A percentile compares a stretch with the other conserved stretches of the same genome.
Conservation (phyloP, 2,888 invertebrate species). For the Tupiocoris notatus region DNA sequence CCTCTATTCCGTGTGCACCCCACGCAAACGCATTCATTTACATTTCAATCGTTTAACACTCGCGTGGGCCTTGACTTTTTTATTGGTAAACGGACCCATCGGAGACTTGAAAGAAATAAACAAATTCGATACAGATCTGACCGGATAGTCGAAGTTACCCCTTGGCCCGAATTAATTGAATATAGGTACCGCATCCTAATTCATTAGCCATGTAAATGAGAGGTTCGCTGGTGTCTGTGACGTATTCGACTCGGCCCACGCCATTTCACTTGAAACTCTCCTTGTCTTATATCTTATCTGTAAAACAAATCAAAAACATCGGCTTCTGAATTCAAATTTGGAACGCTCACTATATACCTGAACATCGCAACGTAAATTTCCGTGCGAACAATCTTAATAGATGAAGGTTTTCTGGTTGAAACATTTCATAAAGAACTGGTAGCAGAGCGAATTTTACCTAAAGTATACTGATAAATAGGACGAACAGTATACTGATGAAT, state of each 20-base stretch:
- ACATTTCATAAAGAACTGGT: too few relatives aligned
- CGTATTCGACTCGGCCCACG: slow-evolving; percentile 33
- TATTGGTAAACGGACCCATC: neutral
- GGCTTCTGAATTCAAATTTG: neutral
- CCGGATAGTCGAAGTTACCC: slow-evolving; percentile 8
- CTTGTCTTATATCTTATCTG: too few relatives aligned
- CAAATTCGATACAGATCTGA: slow-evolving; percentile 35
- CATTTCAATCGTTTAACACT: neutral
- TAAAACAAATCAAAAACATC: neutral
- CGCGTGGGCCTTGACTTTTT: neutral
- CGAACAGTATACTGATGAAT: too few relatives aligned
- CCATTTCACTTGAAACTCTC: too few relatives aligned
- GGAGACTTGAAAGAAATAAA: slow-evolving; percentile 16
- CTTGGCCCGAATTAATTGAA: slow-evolving; percentile 33
- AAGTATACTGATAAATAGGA: too few relatives aligned
- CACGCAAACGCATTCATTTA: neutral
- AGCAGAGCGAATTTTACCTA: too few relatives aligned
- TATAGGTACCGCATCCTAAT: slow-evolving; percentile 1
- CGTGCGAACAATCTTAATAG: too few relatives aligned
- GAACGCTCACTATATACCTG: too few relatives aligned
- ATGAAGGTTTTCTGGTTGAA: too few relatives aligned
- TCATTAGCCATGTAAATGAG: slow-evolving; percentile 38
- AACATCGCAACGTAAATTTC: too few relatives aligned
- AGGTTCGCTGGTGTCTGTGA: slow-evolving; percentile 13
- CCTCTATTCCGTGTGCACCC: neutral